phyloP scores from a whole-genome alignment of 1,140 invertebrate genomes.

The Pseudobourletiella spinata region DNA sequence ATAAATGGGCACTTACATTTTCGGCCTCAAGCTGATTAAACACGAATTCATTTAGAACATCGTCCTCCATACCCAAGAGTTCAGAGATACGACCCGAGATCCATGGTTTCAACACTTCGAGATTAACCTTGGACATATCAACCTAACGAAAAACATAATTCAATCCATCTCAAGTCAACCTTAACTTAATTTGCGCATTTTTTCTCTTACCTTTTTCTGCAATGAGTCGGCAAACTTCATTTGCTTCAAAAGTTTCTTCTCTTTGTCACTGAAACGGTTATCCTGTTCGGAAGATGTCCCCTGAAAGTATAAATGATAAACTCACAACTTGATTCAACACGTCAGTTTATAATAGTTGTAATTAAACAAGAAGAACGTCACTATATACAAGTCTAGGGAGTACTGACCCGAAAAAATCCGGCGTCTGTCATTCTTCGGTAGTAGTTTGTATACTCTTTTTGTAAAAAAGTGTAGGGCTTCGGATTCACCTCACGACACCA shows the following conservation, averaged over 20 bases:
- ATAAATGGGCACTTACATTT: too few relatives aligned
- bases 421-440: conserved; percentile 46
- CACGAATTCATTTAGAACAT: conserved; percentile 96
- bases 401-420: conserved; percentile 47
- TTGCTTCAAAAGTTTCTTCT: conserved; percentile 96
- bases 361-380: background rate
- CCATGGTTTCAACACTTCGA: conserved; percentile 98
- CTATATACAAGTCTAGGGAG: background rate
- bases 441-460: too few relatives aligned
- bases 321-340: background rate
- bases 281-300: conserved; percentile 97
- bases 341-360: background rate
- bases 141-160: too few relatives aligned
- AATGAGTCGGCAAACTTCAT: conserved; percentile 95
- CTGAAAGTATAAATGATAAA: conserved; percentile 45
- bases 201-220: conserved; percentile 74
- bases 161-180: too few relatives aligned
- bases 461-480: too few relatives aligned
- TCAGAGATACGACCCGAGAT: conserved; percentile 93
- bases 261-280: conserved; percentile 96
- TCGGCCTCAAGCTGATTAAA: conserved; percentile 93
- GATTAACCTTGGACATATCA: conserved; percentile 96
- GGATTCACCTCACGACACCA: too few relatives aligned
- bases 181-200: too few relatives aligned
- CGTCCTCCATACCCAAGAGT: conserved; percentile 92